Base-by-base conservation (phyloP, 2,113 vertebrate species). In the Ameiurus melas region DNA sequence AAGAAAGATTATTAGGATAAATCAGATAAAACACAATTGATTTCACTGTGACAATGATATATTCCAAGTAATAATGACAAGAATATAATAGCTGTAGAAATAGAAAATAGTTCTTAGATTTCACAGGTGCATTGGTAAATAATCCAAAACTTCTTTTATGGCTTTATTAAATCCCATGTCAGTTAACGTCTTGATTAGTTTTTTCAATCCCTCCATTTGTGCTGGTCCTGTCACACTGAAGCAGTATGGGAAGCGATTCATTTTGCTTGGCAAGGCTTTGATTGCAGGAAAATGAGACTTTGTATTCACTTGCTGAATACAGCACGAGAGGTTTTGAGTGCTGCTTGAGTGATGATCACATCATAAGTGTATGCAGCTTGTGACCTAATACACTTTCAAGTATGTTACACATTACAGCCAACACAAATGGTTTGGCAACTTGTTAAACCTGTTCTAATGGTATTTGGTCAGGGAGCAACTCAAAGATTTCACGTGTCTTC, bases 281-380 rank as follows among this genome's bases (percentile, higher is more conserved):
- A 84, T 90, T 88, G 60, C 87, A 8, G 43, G 70, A 43, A 68
- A 51, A 86, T 36, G 13, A 53, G 47, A 43, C 51, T 77, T 53
- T 90, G 84, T 83, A 25, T 55, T 82, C 62, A 58, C 68, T 86
- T 87, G 51, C 43, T n/a, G 14, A 39, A 75, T 51, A 64, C 82
- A 19, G 13, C 17, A 83, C 30, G 10, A 25, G 8, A 62, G 73
- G 57, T 57, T 30, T 17, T 62, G 22, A 86, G 84, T 60, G 64
- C 22, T 20, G 64, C 79, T 86, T 79, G 84, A 82, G 83, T 60
- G n/a, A 47, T n/a, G 71, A 70, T 83, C 87, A 82, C 84, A 60
- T 86, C 55, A 90, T 55, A 75, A 43, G 66, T 83, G 71, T 71
- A 60, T 84, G 33, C 16, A 16, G 36, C 71, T 70, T 51, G 8